Conservation (phyloP, 1,140 invertebrate species). For the Saccostrea glomerata region DNA sequence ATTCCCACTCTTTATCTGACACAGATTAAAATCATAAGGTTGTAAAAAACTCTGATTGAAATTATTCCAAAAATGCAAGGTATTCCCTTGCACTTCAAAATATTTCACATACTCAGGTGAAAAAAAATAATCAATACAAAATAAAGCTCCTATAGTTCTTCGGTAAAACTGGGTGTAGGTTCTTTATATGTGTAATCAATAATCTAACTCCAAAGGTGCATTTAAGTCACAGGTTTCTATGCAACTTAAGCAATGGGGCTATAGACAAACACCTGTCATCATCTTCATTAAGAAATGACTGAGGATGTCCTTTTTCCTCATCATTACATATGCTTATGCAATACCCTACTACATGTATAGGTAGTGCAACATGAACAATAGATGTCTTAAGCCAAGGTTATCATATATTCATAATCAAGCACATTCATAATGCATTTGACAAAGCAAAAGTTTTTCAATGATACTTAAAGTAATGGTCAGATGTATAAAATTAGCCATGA, state of each 20-base stretch:
- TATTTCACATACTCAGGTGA: background rate
- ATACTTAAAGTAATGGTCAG: background rate
- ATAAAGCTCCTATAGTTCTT: background rate
- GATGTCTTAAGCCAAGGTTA: background rate
- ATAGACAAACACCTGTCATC: background rate
- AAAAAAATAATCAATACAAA: slow-evolving; percentile 15
- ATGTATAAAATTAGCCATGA: slow-evolving; percentile 15
- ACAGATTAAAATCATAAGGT: too few species aligned
- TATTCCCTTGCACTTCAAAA: background rate
- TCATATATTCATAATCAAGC: background rate
- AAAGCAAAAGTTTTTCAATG: background rate
- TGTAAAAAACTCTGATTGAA: too few species aligned
- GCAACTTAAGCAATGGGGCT: background rate
- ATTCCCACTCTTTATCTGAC: too few species aligned
- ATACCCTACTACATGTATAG: background rate
- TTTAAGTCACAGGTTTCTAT: background rate
- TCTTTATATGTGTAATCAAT: background rate
- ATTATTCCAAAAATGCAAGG: too few species aligned
- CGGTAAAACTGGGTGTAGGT: background rate
- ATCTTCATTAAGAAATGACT: background rate
- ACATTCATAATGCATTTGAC: background rate
- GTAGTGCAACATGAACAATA: background rate
- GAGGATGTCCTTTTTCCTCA: background rate
- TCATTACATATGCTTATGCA: slow-evolving; percentile 7
- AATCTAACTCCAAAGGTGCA: background rate